phyloP scores from a whole-genome alignment of 2,888 invertebrate genomes.

The Deladenus siricidicola region DNA sequence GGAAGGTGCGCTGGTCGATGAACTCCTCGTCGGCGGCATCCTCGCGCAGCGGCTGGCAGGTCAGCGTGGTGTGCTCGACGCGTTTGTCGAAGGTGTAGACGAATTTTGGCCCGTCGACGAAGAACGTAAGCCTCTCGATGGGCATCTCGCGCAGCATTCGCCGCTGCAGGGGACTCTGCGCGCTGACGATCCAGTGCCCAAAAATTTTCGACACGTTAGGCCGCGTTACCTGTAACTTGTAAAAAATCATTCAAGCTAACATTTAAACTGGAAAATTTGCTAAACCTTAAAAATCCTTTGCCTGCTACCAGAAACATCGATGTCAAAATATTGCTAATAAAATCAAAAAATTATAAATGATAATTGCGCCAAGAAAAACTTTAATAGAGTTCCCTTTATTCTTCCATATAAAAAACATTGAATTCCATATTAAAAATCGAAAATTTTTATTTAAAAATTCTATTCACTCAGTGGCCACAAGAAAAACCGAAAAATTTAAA shows the following conservation, averaged over 20 bases:
- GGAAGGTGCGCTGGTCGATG: conserved; percentile 22
- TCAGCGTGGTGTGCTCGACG: conserved; percentile 36
- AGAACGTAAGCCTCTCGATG: conserved; percentile 38
- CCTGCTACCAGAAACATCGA: too few species aligned
- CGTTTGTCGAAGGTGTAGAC: conserved; percentile 25
- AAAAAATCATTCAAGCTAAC: not conserved
- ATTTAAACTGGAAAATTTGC: not conserved
- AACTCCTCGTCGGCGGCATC: conserved; percentile 30
- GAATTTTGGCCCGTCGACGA: not conserved
- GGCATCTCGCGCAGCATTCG: conserved; percentile 28
- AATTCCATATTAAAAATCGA: too few species aligned
- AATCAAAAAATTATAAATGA: too few species aligned
- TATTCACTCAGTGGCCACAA: too few species aligned
- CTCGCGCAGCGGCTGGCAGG: conserved; percentile 18
- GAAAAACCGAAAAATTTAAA: too few species aligned
- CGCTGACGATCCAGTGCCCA: conserved; percentile 42
- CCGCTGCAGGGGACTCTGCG: conserved; percentile 43
- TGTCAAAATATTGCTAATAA: too few species aligned
- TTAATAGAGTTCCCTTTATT: too few species aligned
- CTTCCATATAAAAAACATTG: too few species aligned
- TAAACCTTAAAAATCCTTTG: not conserved
- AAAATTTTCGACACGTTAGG: not conserved
- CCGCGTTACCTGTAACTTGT: conserved; percentile 7
- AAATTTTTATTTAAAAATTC: too few species aligned
- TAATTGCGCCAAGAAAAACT: too few species aligned